A percentile compares a stretch with the other conserved stretches of the same genome.
phyloP scores from a whole-genome alignment of 2,888 invertebrate genomes.

The Luffia ferchaultella region DNA sequence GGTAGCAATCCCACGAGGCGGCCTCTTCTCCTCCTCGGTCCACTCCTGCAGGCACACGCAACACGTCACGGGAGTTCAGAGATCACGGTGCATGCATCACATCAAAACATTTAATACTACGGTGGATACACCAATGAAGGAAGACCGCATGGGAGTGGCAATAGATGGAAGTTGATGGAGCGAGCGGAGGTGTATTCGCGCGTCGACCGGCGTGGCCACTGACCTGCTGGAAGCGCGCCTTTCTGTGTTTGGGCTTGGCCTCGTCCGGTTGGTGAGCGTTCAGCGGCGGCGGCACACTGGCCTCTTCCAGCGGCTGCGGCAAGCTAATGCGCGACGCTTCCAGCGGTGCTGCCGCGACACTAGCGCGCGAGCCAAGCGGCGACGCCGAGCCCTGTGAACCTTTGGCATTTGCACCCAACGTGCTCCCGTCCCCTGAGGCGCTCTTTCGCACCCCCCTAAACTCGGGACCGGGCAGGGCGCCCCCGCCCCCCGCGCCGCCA shows the following conservation, averaged over 20 bases:
- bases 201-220: constrained; percentile 18
- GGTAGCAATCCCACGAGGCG: constrained; percentile 61
- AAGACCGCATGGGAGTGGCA: neutral
- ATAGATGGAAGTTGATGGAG: neutral
- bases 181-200: neutral
- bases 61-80: constrained; percentile 14
- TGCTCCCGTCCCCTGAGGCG: constrained; percentile 78
- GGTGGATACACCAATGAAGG: neutral
- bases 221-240: constrained; percentile 87
- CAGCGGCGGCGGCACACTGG: constrained; percentile 25
- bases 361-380: constrained; percentile 49
- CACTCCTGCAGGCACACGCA: constrained; percentile 41
- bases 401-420: constrained; percentile 71
- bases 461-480: constrained; percentile 36
- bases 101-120: neutral
- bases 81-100: constrained; percentile 2
- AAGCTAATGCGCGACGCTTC: constrained; percentile 53
- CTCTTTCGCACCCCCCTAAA: constrained; percentile 78
- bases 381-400: constrained; percentile 63
- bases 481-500: constrained; percentile 32
- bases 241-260: constrained; percentile 79
- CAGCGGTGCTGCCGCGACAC: constrained; percentile 32
- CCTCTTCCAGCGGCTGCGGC: constrained; percentile 41
- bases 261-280: constrained; percentile 63
- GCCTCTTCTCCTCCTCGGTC: constrained; percentile 60